Evolutionary conservation across 2,888 invertebrate genomes (phyloP).

Genomic region (Stegophylla sp.): DNA sequence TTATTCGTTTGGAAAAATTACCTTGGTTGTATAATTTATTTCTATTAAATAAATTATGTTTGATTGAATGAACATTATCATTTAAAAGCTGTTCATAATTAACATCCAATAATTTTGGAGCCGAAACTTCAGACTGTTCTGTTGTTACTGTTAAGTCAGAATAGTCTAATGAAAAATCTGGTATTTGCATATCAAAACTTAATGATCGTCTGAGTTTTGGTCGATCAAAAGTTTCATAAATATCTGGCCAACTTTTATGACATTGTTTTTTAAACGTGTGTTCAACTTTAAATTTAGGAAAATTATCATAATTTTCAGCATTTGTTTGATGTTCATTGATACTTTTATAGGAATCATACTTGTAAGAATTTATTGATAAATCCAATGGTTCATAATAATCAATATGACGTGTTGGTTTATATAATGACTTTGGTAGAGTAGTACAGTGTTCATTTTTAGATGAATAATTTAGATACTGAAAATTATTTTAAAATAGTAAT

Average conservation of each 20-base stretch:
- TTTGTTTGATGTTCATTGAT: neutral
- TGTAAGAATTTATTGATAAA: neutral
- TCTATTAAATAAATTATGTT: conserved; percentile 12
- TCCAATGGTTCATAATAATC: conserved; percentile 15
- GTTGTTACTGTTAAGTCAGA: neutral
- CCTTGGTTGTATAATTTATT: neutral
- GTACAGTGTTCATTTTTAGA: conserved; percentile 35
- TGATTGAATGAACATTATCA: conserved; percentile 24
- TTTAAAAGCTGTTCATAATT: conserved; percentile 49
- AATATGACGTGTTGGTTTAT: conserved; percentile 6
- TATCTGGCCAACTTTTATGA: conserved; percentile 46
- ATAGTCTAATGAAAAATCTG: neutral
- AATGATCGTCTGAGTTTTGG: conserved; percentile 10
- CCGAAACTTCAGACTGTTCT: neutral
- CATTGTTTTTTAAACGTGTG: conserved; percentile 7
- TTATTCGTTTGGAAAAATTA: conserved; percentile 32
- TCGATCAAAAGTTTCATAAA: conserved; percentile 22
- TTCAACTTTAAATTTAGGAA: conserved; percentile 16
- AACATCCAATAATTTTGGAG: conserved; percentile 22
- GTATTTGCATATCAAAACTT: conserved; percentile 3
- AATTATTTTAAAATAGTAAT: neutral
- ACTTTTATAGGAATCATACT: neutral
- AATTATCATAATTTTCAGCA: neutral
- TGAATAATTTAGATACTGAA: conserved; percentile 34
- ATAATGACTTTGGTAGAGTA: conserved; percentile 6